Conservation (phyloP, 2,797 vertebrate species). For the Melanotaenia trifasciata region DNA sequence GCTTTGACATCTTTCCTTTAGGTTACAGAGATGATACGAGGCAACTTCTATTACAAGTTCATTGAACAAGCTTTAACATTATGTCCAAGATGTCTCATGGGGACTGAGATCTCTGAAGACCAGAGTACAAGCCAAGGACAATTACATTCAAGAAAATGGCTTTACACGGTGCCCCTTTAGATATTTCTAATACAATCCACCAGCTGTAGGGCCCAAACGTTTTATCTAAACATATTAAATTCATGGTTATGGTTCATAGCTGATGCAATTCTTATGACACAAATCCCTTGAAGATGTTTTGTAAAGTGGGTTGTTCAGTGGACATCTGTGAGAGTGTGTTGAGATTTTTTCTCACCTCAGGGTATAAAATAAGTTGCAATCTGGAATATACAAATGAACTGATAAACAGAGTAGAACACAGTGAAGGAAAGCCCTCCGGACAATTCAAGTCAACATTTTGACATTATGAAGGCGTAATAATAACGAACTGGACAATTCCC, state of each 20-base stretch:
- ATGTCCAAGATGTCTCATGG: slow-evolving; percentile 45
- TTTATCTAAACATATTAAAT: slow-evolving; percentile 69
- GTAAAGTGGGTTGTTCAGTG: slow-evolving; percentile 28
- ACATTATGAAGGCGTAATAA: slow-evolving; percentile 11
- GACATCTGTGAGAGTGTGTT: slow-evolving; percentile 51
- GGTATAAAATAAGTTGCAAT: slow-evolving; percentile 25
- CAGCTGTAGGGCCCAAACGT: slow-evolving; percentile 50
- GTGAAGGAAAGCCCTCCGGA: slow-evolving; percentile 7
- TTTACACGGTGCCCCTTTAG: slow-evolving; percentile 52
- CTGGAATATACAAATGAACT: slow-evolving; percentile 20
- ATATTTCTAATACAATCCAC: slow-evolving; percentile 49
- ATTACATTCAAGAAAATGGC: slow-evolving; percentile 63
- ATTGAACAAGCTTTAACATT: slow-evolving; percentile 34
- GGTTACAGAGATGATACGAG: slow-evolving; percentile 20
- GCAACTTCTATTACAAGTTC: slow-evolving; percentile 33
- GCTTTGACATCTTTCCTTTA: slow-evolving; percentile 21
- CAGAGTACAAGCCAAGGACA: slow-evolving; percentile 50
- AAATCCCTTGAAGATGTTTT: slow-evolving; percentile 59
- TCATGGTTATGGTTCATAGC: slow-evolving; percentile 36
- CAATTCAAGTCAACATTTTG: slow-evolving; percentile 11
- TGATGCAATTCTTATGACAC: slow-evolving; percentile 60
- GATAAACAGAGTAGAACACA: slow-evolving; percentile 15
- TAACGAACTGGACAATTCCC: background rate
- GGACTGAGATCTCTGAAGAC: slow-evolving; percentile 56
- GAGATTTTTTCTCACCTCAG: slow-evolving; percentile 38